Percentiles rank a stretch among this genome's conserved stretches.
Evolutionary conservation across 2,888 invertebrate species (phyloP).

Genomic region (Litoditis marina): DNA sequence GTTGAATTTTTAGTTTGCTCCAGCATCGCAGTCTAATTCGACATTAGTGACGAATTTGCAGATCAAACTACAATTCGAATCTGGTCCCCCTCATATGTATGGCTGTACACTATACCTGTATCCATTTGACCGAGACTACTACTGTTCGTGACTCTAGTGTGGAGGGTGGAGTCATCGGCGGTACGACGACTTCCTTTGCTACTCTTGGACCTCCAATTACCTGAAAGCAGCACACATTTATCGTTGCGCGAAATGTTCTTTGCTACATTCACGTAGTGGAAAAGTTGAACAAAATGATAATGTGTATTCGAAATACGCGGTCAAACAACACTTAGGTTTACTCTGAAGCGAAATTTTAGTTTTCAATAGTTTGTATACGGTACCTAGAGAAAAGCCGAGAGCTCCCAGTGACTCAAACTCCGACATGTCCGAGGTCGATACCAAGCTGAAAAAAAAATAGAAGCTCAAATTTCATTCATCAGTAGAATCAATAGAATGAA

Average conservation of each 20-base stretch:
- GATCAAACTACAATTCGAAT: neutral
- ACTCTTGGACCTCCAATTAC: slow-evolving; percentile 35
- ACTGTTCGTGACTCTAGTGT: slow-evolving; percentile 20
- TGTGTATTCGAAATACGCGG: neutral
- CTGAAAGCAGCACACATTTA: too few species aligned
- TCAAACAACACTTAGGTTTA: neutral
- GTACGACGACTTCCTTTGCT: slow-evolving; percentile 31
- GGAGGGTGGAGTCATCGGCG: slow-evolving; percentile 36
- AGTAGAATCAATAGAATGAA: neutral
- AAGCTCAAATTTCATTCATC: neutral
- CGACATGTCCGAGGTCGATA: slow-evolving; percentile 54
- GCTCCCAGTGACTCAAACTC: slow-evolving; percentile 56
- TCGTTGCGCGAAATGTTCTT: too few species aligned
- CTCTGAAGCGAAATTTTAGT: too few species aligned
- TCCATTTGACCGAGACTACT: slow-evolving; percentile 16
- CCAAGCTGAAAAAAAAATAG: slow-evolving; percentile 32
- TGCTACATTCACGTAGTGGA: too few species aligned
- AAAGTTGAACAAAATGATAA: too few species aligned
- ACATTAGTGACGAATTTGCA: neutral
- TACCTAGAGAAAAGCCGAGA: slow-evolving; percentile 52
- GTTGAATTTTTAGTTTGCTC: neutral
- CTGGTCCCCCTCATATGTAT: too few species aligned
- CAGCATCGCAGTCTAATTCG: neutral
- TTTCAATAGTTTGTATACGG: too few species aligned
- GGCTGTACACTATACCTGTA: slow-evolving; percentile 8